Conservation (phyloP, 2,113 vertebrate genomes). For the Indri indri region DNA sequence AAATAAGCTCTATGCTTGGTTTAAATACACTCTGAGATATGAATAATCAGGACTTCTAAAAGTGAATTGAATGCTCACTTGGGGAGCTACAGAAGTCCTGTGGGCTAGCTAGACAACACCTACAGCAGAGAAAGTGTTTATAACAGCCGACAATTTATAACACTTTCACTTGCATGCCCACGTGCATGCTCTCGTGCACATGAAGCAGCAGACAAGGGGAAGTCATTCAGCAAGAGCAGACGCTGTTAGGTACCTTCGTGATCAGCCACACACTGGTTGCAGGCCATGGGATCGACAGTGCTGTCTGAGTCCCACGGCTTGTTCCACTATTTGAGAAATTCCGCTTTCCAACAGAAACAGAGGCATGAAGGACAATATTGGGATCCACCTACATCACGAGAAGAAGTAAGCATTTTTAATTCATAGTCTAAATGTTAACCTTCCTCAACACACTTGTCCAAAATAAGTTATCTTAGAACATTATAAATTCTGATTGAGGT, state of each 20-base stretch:
- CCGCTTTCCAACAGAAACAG: slow-evolving; percentile 62
- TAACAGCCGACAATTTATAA: background rate
- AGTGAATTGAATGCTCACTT: background rate
- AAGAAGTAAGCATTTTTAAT: background rate
- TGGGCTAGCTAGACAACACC: background rate
- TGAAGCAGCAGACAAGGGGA: background rate
- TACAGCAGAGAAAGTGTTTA: background rate
- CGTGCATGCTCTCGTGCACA: too few species aligned
- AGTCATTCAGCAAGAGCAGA: background rate
- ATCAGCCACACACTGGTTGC: slow-evolving; percentile 70
- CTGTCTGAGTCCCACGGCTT: background rate
- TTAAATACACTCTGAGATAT: background rate
- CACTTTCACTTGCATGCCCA: background rate
- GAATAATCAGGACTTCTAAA: background rate
- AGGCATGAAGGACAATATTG: slow-evolving; percentile 63
- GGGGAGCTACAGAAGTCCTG: background rate
- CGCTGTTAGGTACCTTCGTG: slow-evolving; percentile 67
- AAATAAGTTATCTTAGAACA: background rate
- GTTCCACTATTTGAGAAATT: background rate
- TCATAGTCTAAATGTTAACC: background rate
- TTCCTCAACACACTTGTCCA: background rate
- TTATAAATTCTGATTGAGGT: background rate
- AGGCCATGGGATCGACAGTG: background rate
- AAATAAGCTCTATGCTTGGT: background rate
- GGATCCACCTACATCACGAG: slow-evolving; percentile 65